Percentiles rank a stretch among this genome's conserved stretches.
These are phyloP conservation scores for Paracanthobrama guichenoti DNA, from an alignment of 2,113 vertebrate species.

Conservation along the genomic window DNA sequence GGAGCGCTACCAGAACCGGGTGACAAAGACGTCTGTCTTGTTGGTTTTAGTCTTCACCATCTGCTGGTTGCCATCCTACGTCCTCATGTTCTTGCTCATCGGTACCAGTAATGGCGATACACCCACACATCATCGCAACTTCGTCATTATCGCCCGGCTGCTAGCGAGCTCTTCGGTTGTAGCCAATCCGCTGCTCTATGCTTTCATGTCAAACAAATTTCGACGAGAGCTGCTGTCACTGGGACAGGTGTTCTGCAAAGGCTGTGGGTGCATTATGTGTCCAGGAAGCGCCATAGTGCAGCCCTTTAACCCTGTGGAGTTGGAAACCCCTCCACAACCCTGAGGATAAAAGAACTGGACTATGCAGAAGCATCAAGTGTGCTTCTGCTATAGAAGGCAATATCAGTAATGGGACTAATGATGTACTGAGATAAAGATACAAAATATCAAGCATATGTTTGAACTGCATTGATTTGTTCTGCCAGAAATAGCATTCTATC, in stretches of 20 bases:
- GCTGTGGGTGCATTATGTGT: slow-evolving; percentile 58
- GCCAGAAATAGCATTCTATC: neutral
- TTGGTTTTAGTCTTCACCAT: slow-evolving; percentile 76
- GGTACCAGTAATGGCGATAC: slow-evolving; percentile 36
- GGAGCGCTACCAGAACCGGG: slow-evolving; percentile 76
- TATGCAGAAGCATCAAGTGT: neutral
- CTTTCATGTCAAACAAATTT: slow-evolving; percentile 76
- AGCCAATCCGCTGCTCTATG: slow-evolving; percentile 76
- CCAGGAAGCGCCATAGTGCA: slow-evolving; percentile 62
- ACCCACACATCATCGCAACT: slow-evolving; percentile 30
- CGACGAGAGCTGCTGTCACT: slow-evolving; percentile 66
- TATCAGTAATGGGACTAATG: neutral
- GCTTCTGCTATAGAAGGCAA: neutral
- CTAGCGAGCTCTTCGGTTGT: slow-evolving; percentile 72
- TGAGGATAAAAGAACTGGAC: neutral
- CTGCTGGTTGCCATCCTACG: slow-evolving; percentile 78
- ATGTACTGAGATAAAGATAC: slow-evolving; percentile 12
- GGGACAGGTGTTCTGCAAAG: slow-evolving; percentile 54
- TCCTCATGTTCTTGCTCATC: slow-evolving; percentile 73
- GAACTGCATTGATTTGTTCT: slow-evolving; percentile 2
- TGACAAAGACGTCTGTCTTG: slow-evolving; percentile 75
- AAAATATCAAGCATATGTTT: neutral
- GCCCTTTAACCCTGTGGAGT: slow-evolving; percentile 65
- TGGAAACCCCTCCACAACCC: slow-evolving; percentile 56
- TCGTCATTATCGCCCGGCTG: slow-evolving; percentile 68